These are phyloP conservation scores for Tonatia bakeri DNA, from an alignment of 2,113 vertebrate species.

Conservation along the genomic window DNA sequence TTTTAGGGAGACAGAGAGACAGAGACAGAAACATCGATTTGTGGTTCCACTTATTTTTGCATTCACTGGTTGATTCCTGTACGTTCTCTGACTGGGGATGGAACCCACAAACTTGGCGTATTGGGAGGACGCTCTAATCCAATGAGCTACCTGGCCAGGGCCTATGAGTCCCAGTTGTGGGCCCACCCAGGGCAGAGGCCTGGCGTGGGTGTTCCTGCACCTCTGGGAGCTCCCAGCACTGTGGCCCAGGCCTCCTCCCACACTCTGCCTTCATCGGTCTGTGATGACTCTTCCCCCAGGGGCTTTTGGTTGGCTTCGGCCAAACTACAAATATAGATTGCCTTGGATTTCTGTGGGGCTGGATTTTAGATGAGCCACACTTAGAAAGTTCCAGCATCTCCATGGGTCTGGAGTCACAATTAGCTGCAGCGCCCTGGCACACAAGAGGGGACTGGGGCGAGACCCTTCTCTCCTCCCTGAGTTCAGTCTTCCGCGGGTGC, in stretches of 20 bases:
- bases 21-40: too few species aligned
- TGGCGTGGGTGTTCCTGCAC: accelerated
- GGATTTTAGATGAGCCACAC: not conserved
- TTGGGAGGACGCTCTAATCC: too few species aligned
- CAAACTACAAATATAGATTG: not conserved
- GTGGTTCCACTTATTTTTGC: too few species aligned
- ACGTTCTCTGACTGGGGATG: too few species aligned
- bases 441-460: too few species aligned
- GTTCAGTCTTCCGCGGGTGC: not conserved
- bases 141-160: too few species aligned
- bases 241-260: not conserved
- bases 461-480: not conserved
- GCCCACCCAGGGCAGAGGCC: too few species aligned
- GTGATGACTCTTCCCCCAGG: accelerated
- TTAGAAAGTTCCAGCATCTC: not conserved
- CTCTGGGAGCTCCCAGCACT: not conserved
- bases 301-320: not conserved
- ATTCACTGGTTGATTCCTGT: too few species aligned
- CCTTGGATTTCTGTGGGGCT: not conserved
- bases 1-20: too few species aligned
- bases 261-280: accelerated
- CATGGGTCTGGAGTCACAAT: not conserved
- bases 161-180: not conserved
- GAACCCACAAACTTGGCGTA: too few species aligned
- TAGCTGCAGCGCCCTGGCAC: not conserved